Conservation (phyloP, 2,797 vertebrate genomes). For the Okamejei kenojei region DNA sequence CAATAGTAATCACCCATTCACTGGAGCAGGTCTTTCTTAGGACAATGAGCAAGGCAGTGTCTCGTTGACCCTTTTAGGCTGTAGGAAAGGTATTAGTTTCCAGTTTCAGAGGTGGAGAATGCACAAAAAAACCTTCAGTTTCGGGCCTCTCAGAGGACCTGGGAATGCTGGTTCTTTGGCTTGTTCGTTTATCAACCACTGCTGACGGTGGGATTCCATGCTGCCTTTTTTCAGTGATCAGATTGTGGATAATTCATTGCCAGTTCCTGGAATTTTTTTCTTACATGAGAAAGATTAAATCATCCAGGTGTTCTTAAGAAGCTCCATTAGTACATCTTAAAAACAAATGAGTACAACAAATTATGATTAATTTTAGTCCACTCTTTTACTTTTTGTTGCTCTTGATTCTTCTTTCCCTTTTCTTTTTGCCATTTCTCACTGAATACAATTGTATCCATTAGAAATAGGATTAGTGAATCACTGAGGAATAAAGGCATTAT, state of each 20-base stretch:
- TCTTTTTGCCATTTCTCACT: neutral
- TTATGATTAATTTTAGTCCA: neutral
- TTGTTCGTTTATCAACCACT: neutral
- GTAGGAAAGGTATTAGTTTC: neutral
- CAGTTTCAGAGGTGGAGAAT: neutral
- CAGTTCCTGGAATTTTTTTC: neutral
- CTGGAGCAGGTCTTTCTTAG: neutral
- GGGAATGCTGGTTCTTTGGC: neutral
- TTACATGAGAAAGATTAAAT: conserved; percentile 6
- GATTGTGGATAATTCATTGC: conserved; percentile 7
- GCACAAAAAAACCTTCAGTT: neutral
- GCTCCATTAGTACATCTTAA: conserved; percentile 4
- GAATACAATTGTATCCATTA: neutral
- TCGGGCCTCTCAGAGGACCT: neutral
- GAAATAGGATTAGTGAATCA: neutral
- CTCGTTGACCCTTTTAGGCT: neutral
- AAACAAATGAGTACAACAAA: neutral
- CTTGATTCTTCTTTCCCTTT: neutral
- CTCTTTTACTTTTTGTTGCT: neutral
- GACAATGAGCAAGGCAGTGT: neutral
- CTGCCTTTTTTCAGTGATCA: neutral
- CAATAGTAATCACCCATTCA: neutral
- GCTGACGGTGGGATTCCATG: neutral
- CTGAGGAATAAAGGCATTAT: neutral
- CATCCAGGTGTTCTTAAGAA: conserved; percentile 16